A percentile compares a stretch with the other conserved stretches of the same genome.
Evolutionary conservation across 2,113 vertebrate genomes (phyloP).

Genomic region (Nerophis lumbriciformis): DNA sequence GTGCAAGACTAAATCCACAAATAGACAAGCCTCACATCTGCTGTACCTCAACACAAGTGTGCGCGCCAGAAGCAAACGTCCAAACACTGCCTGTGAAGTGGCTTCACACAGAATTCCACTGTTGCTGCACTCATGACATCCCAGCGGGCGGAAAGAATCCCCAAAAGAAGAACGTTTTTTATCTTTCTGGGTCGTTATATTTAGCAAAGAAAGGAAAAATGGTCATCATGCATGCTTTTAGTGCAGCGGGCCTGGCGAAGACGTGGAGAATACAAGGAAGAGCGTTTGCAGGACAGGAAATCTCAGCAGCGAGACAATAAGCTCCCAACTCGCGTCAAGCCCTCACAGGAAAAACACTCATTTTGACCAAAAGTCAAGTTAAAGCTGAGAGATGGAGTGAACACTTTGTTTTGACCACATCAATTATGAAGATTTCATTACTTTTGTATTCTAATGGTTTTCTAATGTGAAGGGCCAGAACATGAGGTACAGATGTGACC

Average conservation of each 20-base stretch:
- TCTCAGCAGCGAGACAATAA: background rate
- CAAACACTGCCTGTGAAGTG: slow-evolving; percentile 1
- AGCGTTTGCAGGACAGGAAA: background rate
- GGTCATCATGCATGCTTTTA: too few species aligned
- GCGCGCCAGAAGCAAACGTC: background rate
- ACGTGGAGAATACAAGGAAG: too few species aligned
- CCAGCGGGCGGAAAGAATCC: background rate
- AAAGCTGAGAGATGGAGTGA: background rate
- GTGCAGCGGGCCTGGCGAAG: too few species aligned
- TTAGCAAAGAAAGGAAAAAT: background rate
- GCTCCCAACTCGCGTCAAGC: background rate
- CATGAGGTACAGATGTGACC: too few species aligned
- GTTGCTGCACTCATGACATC: slow-evolving; percentile 28
- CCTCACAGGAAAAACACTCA: background rate
- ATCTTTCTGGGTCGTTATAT: background rate
- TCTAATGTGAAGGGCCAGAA: too few species aligned
- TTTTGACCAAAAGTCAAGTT: too few species aligned
- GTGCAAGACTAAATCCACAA: slow-evolving; percentile 2
- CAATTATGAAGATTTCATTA: too few species aligned
- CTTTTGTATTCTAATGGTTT: too few species aligned
- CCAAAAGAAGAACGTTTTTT: slow-evolving; percentile 1
- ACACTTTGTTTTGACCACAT: too few species aligned
- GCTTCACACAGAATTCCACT: slow-evolving; percentile 17
- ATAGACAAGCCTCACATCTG: slow-evolving; percentile 15
- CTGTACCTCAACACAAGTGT: slow-evolving; percentile 10